Conservation (phyloP, 2,797 vertebrate genomes). For the Cyclopterus lumpus region DNA sequence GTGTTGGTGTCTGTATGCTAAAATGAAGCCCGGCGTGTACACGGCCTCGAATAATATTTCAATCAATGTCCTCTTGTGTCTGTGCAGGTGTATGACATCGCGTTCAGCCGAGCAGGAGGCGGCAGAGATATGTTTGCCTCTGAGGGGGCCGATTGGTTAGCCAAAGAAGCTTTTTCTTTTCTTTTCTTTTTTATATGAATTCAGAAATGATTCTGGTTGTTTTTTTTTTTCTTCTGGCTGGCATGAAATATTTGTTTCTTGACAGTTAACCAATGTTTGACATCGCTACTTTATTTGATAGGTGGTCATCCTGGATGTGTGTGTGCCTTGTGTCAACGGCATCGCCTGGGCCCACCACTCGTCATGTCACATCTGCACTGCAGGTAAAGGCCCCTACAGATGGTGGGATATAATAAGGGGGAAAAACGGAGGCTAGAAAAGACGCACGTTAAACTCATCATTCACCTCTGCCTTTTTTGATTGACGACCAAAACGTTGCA, state of each 20-base stretch:
- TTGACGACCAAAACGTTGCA: background rate
- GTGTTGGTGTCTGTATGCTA: constrained; percentile 27
- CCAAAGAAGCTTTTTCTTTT: too few relatives aligned
- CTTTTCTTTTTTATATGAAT: too few relatives aligned
- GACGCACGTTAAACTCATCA: background rate
- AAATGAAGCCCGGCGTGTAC: fast-evolving
- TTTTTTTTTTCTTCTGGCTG: background rate
- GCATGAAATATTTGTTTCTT: background rate
- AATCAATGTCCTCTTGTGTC: fast-evolving
- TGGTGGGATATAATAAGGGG: background rate
- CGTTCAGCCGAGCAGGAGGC: constrained; percentile 96
- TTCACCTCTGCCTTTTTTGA: background rate
- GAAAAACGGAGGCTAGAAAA: too few relatives aligned
- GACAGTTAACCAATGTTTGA: background rate
- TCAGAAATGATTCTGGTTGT: too few relatives aligned
- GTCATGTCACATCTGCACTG: constrained; percentile 99
- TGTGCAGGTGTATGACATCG: constrained; percentile 96
- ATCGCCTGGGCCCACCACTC: constrained; percentile 99
- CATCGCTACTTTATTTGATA: constrained; percentile 68
- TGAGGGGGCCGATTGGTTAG: constrained; percentile 95
- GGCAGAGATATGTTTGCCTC: constrained; percentile 98
- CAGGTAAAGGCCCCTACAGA: constrained; percentile 82
- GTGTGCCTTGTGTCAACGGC: constrained; percentile 98
- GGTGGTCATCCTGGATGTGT: constrained; percentile 98
- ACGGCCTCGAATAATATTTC: fast-evolving